Evolutionary conservation across 92 coral and sea anemone species (phyloP), one percentile per base, ranked within the genome.

Genomic region (Heliopora coerulea): DNA sequence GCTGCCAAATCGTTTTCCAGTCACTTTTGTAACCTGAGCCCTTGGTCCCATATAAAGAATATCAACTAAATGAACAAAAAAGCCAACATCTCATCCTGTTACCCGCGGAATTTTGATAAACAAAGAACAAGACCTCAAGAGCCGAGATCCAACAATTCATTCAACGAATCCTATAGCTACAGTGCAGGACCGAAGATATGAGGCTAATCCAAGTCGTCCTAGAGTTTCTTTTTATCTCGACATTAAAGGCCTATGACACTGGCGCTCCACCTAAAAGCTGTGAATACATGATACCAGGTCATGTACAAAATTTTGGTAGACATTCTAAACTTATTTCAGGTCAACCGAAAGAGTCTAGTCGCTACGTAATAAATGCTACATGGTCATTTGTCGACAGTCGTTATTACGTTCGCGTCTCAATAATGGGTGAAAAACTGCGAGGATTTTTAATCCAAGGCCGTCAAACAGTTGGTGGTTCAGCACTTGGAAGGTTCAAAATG

Each of bases 401-500:
- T 42, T 26, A 63, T 35, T 21, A 19, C 14, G 52, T 67, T 67
- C 74, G 74, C 48, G 74, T 67, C 7, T 46, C 59, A 0, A 56
- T 67, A 35, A 49, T 39, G 9, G 74, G 74, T 12, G 11, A 27
- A 1, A 2, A 9, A 46, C 10, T 67, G 7, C 2, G 21, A 46
- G 74, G 74, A 26, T 67, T 67, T 67, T 59, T 67, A 23, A 67
- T 67, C n/a, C 74, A 67, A 67, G 74, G 39, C 18, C 49, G 74
- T 44, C 2, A 15, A 37, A 67, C 19, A 1, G 34, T 12, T 0
- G 40, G 13, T 28, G 74, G 74, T 3, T 37, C 39, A 1, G 58
- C 74, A n/a, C 14, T 67, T 25, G 74, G 74, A 9, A 49, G 27
- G 1, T 67, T 67, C 54, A 30, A 40, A 14, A 65, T 21, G 7